A percentile compares a stretch with the other conserved stretches of the same genome.
Conservation (phyloP, 2,888 invertebrate species). For the Lissocephala sabroskyi region DNA sequence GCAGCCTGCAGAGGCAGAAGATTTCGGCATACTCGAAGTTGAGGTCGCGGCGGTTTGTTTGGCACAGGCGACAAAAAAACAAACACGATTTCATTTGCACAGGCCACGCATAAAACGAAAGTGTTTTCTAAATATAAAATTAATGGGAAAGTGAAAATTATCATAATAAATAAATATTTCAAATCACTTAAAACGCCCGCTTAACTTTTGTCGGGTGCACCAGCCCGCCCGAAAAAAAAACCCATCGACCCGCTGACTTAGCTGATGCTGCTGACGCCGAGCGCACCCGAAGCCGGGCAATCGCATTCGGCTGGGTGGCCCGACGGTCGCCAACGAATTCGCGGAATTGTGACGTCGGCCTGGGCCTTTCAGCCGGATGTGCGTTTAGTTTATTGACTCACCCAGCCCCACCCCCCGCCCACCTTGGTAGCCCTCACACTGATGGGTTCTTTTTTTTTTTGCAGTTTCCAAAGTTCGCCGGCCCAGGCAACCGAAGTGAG, state of each 20-base stretch:
- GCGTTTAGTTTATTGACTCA: constrained; percentile 30
- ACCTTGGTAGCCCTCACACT: no score
- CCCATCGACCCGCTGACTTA: constrained; percentile 39
- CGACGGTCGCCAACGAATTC: constrained; percentile 47
- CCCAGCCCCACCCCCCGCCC: not conserved
- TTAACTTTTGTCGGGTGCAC: constrained; percentile 31
- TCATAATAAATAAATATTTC: no score
- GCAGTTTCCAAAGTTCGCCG: constrained; percentile 57
- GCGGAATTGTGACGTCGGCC: constrained; percentile 27
- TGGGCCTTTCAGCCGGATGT: constrained; percentile 40
- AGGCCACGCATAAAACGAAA: no score
- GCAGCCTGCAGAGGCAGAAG: no score
- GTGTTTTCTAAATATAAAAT: no score
- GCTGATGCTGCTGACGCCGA: constrained; percentile 37
- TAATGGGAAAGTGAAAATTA: no score
- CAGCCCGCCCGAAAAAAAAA: not conserved
- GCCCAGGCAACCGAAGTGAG: constrained; percentile 53
- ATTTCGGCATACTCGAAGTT: no score
- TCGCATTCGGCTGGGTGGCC: no score
- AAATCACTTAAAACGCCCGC: not conserved
- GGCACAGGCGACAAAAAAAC: no score
- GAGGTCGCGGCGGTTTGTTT: no score
- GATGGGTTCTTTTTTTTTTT: constrained; percentile 20
- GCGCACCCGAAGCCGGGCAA: constrained; percentile 10
- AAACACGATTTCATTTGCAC: no score